Base-by-base conservation (phyloP, 2,113 vertebrate species). In the Trogon melanurus region DNA sequence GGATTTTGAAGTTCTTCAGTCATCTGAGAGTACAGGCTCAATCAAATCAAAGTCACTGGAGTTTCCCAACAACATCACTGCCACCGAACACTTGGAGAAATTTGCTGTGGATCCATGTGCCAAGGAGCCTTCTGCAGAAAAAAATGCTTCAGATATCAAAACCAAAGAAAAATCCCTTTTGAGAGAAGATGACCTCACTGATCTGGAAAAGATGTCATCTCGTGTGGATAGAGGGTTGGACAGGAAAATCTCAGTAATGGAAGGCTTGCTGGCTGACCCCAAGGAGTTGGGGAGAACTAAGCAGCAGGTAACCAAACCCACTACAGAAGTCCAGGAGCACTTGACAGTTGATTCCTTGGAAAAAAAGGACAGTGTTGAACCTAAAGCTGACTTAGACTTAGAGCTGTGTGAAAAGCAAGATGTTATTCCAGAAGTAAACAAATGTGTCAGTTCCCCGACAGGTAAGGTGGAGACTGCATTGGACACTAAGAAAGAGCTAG, bases 381-480 rank as follows among this genome's bases (percentile, higher is more conserved):
- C 96, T 70, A 98, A 98, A 91, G 87, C 96, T 81, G 83, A 96
- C 61, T 94, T 98, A 71, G 98, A 98, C 93, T 94, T 96, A 96
- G 97, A 98, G 83, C 75, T 97, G 47, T 96, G 96, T 94, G 98
- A 98, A 94, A 98, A 98, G 80, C 97, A 98, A 96, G 98, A 98
- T 89, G 88, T 92, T 83, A 91, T 96, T 70, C 98, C 97, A 51
- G 98, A 98, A 97, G 92, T 97, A 91, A 97, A 98, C 96, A 98
- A 98, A 94, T 96, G 91, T 83, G 89, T 97, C 87, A 96, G 96
- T 89, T 98, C 97, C 88, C 98, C 98, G 0, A 97, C 97, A 94
- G 96, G 90, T 97, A 97, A 96, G 71, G 80, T 96, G 64, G 97
- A 98, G 71, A 97, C 96, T 79, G 89, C 93, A 44, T n/a, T 97